A percentile compares a stretch with the other conserved stretches of the same genome.
Conservation (phyloP, 2,113 vertebrate genomes). For the Tautogolabrus adspersus region DNA sequence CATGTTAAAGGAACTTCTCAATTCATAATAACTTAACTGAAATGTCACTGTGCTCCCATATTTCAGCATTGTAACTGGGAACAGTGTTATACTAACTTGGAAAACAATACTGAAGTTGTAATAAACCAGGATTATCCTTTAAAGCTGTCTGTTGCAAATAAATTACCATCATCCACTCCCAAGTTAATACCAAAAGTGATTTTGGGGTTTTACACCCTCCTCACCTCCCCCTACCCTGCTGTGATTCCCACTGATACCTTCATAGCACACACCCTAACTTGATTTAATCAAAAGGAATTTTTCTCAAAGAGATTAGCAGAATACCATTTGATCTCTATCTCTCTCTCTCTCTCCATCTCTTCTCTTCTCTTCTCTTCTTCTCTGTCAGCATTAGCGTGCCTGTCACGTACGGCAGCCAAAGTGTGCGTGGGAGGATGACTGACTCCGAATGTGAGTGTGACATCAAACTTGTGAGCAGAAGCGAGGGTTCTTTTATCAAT, state of each 20-base stretch:
- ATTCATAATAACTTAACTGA: neutral
- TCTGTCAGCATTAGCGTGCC: constrained; percentile 50
- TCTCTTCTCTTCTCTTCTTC: constrained; percentile 40
- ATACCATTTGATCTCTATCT: constrained; percentile 45
- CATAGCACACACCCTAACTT: constrained; percentile 37
- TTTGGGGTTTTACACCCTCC: constrained; percentile 39
- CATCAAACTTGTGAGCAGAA: constrained; percentile 56
- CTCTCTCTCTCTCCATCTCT: constrained; percentile 11
- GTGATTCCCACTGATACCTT: constrained; percentile 26
- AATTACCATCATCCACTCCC: constrained; percentile 26
- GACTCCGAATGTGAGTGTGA: constrained; percentile 54
- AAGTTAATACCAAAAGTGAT: constrained; percentile 46
- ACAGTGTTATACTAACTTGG: neutral
- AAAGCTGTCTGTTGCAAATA: constrained; percentile 29
- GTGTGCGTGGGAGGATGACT: constrained; percentile 64
- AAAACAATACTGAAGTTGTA: constrained; percentile 2
- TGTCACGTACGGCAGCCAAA: constrained; percentile 63
- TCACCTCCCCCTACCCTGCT: constrained; percentile 18
- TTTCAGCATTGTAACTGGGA: neutral
- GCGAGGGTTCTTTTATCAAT: constrained; percentile 66
- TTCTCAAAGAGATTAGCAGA: constrained; percentile 68
- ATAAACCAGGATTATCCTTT: constrained; percentile 24
- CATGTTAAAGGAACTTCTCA: too few species aligned
- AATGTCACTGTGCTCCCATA: neutral
- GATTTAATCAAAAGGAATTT: constrained; percentile 74